Base-by-base conservation (phyloP, 1,140 invertebrate species). In the Drosophila kohkoa region DNA sequence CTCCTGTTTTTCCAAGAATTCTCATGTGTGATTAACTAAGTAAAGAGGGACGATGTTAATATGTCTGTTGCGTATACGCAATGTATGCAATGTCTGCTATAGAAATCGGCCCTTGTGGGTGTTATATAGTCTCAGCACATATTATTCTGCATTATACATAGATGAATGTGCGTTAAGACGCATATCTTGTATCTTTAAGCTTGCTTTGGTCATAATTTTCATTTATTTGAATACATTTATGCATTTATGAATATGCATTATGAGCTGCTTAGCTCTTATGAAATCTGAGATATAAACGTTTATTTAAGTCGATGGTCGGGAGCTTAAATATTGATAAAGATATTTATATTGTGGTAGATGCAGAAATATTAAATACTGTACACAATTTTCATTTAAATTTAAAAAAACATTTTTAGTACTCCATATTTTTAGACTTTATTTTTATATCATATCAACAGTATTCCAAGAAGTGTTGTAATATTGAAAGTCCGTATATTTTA, bases 11-110 rank as follows among this genome's bases (percentile, higher is more conserved):
- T 52, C 1, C n/a, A 52, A 30, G 51, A 16, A 28, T 20, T 20
- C 46, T 20, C 46, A 25, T 20, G 16, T 49, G 46, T 49, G 46
- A 20, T 49, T 49, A 49, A 49, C 1, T 49, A 49, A 49, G 2
- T 49, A 3, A 49, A 25, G 8, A 11, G 20, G 10, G 20, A 25
- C 35, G 8, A 25, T 49, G 10, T 52, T 52, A 20, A 11, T n/a
- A 28, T 30, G 49, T 30, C 11, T 30, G 11, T 13, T 13, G 41
- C 11, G 38, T 41, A 3, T 41, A 41, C 38, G 10, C 38, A 41
- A 41, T 41, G 11, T 41, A 1, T 41, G 8, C 10, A 11, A 6
- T 43, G 13, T 43, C 13, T 43, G 41, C 3, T 5, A 13, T 13
- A 43, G 41, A 13, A 43, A 43, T 43, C 41, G 41, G 11, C 41